Evolutionary conservation across 2,797 vertebrate species (phyloP), one percentile per base, ranked within the genome.

Genomic region (Ciconia nigra): DNA sequence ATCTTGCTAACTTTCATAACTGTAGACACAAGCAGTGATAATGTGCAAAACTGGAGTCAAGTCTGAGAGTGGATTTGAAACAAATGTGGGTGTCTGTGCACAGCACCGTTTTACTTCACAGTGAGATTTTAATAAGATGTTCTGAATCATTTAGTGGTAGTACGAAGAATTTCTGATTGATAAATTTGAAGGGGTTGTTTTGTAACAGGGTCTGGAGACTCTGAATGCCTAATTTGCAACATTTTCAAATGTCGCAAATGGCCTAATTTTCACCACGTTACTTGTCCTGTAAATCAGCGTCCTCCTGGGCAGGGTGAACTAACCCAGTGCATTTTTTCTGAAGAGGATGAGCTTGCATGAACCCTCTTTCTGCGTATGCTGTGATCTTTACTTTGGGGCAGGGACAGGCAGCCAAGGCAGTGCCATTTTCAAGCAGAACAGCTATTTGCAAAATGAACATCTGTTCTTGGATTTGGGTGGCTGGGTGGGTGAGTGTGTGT

Each of bases 291-390:
- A 93, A 83, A 90, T 78, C 37, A 46, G 7, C 39, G 16, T 62
- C 47, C 9, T 77, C 52, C 55, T 44, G 33, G 15, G 41, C 24
- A 78, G 46, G 13, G 15, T 65, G n/a, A 72, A 46, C 47, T 57
- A 69, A 37, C 5, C 6, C 24, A 78, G 13, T 9, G 15, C 9
- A 4, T 55, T 79, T 95, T 73, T 91, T 70, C 59, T 83, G 63
- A 87, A 21, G 33, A 78, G 33, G 29, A 24, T 41, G 39, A 81
- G 13, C 6, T 95, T 7, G 14, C 41, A 41, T 1, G 2, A 90
- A 54, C 2, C 20, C 10, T 71, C 47, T 52, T 63, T 74, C 61
- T 69, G 1, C 0, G 0, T 11, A 10, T 24, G 16, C 39, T 44
- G 22, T 35, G 3, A n/a, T 37, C 21, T 80, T 55, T 13, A 33